Percentiles rank a stretch among this genome's conserved stretches.
phyloP scores from a whole-genome alignment of 2,113 vertebrate genomes.

The Chaetops frenatus region DNA sequence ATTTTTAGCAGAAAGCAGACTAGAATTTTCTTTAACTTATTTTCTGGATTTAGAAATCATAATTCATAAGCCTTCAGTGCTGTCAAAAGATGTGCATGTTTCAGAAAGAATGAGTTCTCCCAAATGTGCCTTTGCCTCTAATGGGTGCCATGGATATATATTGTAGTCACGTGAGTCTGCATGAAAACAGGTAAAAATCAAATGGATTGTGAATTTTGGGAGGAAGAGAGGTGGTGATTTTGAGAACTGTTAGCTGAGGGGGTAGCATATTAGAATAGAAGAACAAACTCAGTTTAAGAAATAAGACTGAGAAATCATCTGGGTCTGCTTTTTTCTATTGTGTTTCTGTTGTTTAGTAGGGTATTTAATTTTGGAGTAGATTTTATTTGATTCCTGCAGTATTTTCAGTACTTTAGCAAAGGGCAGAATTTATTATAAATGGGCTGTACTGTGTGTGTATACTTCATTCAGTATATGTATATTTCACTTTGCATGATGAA shows the following conservation, averaged over 20 bases:
- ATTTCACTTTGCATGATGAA: background rate
- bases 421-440: background rate
- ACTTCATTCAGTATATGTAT: background rate
- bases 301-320: background rate
- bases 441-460: background rate
- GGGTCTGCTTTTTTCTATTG: background rate
- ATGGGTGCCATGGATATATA: background rate
- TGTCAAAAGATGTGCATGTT: background rate
- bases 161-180: background rate
- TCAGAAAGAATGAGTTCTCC: background rate
- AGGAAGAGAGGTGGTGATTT: background rate
- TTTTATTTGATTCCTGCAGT: background rate
- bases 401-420: background rate
- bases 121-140: background rate
- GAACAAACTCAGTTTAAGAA: background rate
- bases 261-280: background rate
- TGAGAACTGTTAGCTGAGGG: background rate
- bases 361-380: background rate
- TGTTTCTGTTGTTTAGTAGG: background rate
- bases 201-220: background rate
- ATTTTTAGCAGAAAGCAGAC: conserved; percentile 4
- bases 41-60: background rate
- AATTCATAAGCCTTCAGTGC: background rate
- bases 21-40: background rate
- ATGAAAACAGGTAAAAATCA: background rate